phyloP scores from a whole-genome alignment of 2,797 vertebrate genomes.

The Spea hammondii region DNA sequence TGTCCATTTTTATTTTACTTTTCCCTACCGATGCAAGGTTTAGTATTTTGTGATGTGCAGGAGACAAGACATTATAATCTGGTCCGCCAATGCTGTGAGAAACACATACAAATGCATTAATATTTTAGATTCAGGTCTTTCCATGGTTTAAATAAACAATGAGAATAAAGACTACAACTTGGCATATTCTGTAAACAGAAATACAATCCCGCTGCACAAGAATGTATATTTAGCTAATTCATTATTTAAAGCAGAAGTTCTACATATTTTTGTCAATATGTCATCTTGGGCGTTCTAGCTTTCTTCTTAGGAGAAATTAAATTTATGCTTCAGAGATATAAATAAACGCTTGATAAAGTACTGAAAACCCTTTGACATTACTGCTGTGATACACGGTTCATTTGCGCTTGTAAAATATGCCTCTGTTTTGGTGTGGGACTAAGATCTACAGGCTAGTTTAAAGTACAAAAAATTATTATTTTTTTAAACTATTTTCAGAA shows the following conservation, averaged over 20 bases:
- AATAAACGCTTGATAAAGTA: slow-evolving; percentile 22
- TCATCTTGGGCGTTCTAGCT: slow-evolving; percentile 19
- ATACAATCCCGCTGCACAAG: slow-evolving; percentile 38
- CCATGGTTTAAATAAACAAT: slow-evolving; percentile 52
- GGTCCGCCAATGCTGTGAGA: slow-evolving; percentile 33
- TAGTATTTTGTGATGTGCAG: no score
- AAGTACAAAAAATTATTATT: no score
- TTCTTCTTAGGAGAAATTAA: slow-evolving; percentile 18
- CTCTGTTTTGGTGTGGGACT: no score
- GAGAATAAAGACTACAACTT: slow-evolving; percentile 45
- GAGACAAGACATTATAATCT: slow-evolving; percentile 15
- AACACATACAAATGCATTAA: slow-evolving; percentile 50
- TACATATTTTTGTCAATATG: slow-evolving; percentile 43
- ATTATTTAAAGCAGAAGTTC: slow-evolving; percentile 39
- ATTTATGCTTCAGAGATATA: slow-evolving; percentile 2
- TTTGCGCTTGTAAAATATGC: no score
- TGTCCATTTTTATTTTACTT: no score
- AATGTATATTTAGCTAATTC: slow-evolving; percentile 48
- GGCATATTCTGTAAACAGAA: slow-evolving; percentile 47
- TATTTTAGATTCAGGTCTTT: slow-evolving; percentile 48
- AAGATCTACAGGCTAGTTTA: no score
- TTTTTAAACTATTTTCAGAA: no score
- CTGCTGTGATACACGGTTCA: neutral
- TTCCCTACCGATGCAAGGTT: no score
- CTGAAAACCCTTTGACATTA: neutral